phyloP scores from a whole-genome alignment of 2,888 invertebrate genomes.

The Acanthosoma haemorrhoidale region DNA sequence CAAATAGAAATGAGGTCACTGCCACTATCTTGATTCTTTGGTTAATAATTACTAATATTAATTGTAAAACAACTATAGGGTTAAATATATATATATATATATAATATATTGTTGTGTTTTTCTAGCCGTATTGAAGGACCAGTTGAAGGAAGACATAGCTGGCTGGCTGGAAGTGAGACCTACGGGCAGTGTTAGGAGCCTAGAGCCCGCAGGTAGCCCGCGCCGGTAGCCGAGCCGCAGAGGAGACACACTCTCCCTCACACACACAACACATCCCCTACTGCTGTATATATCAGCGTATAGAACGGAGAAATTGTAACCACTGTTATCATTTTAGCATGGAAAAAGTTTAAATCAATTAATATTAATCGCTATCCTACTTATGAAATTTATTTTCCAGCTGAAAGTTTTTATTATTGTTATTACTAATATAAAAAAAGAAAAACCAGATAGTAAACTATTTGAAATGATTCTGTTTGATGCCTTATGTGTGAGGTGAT shows the following conservation, averaged over 20 bases:
- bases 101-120: background rate
- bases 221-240: conserved; percentile 23
- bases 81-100: too few relatives aligned
- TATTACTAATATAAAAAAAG: background rate
- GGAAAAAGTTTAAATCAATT: background rate
- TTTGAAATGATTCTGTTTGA: background rate
- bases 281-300: background rate
- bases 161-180: background rate
- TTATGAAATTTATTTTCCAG: background rate
- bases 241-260: background rate
- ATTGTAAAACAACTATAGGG: too few relatives aligned
- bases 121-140: conserved; percentile 24
- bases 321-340: background rate
- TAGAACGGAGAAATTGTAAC: background rate
- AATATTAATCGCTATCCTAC: background rate
- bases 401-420: conserved; percentile 1
- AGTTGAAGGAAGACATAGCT: conserved; percentile 12
- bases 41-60: background rate
- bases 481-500: conserved; percentile 23
- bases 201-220: conserved; percentile 15
- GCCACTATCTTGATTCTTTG: too few relatives aligned
- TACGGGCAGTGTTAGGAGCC: background rate
- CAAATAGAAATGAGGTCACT: too few relatives aligned
- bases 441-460: background rate
- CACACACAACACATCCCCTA: background rate